Base-by-base conservation (phyloP, 2,797 vertebrate genomes). In the Phylloscopus collybita region DNA sequence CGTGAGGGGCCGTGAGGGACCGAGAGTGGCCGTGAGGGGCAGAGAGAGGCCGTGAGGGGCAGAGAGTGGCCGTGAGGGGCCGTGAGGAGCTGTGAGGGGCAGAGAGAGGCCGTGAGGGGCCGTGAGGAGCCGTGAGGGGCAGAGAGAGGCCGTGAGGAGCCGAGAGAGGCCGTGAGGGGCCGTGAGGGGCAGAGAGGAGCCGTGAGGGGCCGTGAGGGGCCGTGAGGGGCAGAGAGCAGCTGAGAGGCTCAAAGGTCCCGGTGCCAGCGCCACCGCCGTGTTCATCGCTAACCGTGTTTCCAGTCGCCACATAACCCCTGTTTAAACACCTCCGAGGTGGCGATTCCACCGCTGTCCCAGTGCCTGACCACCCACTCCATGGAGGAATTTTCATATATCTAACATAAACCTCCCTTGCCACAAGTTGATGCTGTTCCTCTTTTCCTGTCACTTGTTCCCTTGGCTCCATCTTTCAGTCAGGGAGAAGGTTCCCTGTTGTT, bases 181-280 rank as follows among this genome's bases (percentile, higher is more conserved):
- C 18, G 11, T 32, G 30, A 56, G 30, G 30, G 8, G 11, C 30
- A 8, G 9, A 10, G 32, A 23, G 54, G 13, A 10, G 13, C 18
- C 23, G 6, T 34, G 65, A 67, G 65, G 45, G 45, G 23, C 14
- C 4, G 0, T 10, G 50, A 53, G 60, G 40, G 10, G 2, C 16
- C 2, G 4, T 1, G 6, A 7, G 47, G 4, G 5, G 19, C 42
- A 5, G 2, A 22, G 18, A 2, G 5, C 23, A 11, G 16, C 51
- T 7, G 30, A 4, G 17, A 22, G 53, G 18, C 22, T 2, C 1
- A 1, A 9, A 26, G 73, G 25, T 78, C 6, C 17, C 5, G 2
- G 34, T 25, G 23, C 3, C 2, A 18, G 7, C 10, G 4, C 10
- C 5, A 3, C n/a, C 4, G 5, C 49, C 2, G 8, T 21, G 29